phyloP scores from a whole-genome alignment of 2,797 vertebrate species.

The Aotus griseimembra region DNA sequence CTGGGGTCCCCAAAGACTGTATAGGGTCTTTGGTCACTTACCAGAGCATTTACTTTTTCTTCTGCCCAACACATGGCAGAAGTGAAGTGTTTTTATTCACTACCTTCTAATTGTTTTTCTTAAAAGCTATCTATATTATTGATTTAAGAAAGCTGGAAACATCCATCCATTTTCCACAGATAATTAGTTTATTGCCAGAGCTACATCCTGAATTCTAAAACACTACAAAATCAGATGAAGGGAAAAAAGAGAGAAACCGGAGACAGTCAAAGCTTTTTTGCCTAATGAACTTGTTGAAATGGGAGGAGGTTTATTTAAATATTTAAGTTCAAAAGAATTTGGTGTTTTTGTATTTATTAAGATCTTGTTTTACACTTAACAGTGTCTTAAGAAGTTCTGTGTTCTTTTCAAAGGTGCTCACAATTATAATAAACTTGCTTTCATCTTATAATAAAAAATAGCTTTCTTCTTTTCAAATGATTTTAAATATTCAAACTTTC shows the following conservation, averaged over 20 bases:
- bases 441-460: slow-evolving; percentile 53
- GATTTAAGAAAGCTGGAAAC: slow-evolving; percentile 54
- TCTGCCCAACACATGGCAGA: neutral
- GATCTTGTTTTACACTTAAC: slow-evolving; percentile 37
- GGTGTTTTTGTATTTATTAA: slow-evolving; percentile 56
- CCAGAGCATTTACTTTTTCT: neutral
- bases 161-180: slow-evolving; percentile 58
- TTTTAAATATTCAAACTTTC: neutral
- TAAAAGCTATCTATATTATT: slow-evolving; percentile 31
- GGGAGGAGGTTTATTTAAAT: neutral
- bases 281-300: slow-evolving; percentile 38
- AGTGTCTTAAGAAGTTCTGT: slow-evolving; percentile 33
- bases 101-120: slow-evolving; percentile 49
- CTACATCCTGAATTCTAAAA: slow-evolving; percentile 59
- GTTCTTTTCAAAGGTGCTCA: slow-evolving; percentile 35
- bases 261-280: slow-evolving; percentile 13
- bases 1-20: neutral
- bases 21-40: neutral
- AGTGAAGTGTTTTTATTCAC: slow-evolving; percentile 56
- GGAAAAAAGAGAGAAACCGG: slow-evolving; percentile 11
- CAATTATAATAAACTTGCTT: slow-evolving; percentile 56
- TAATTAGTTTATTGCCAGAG: slow-evolving; percentile 48
- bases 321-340: slow-evolving; percentile 56
- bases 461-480: neutral
- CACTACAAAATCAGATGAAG: slow-evolving; percentile 16